A percentile compares a stretch with the other conserved stretches of the same genome.
Evolutionary conservation across 2,113 vertebrate species (phyloP).

Genomic region (Lipophrys pholis): DNA sequence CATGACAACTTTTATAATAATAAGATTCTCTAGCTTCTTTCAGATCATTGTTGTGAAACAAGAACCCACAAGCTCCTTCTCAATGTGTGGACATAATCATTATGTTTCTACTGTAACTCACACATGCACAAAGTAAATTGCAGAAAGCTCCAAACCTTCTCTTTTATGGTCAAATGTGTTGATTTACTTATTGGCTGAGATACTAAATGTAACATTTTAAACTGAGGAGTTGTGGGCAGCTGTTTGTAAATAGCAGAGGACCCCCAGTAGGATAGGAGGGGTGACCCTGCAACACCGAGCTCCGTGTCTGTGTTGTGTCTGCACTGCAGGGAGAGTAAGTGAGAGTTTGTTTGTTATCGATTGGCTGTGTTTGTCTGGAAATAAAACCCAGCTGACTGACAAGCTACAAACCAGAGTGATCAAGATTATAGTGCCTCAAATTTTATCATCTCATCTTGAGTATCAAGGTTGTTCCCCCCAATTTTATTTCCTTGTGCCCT

Average conservation of each 20-base stretch:
- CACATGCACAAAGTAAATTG: neutral
- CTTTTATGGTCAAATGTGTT: neutral
- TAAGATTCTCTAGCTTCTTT: neutral
- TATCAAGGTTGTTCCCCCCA: neutral
- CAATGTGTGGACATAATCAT: neutral
- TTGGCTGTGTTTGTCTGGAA: slow-evolving; percentile 45
- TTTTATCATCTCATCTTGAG: neutral
- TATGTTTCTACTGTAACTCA: neutral
- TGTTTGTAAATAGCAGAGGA: neutral
- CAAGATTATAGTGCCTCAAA: neutral
- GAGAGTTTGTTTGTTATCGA: slow-evolving; percentile 55
- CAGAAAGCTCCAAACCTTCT: neutral
- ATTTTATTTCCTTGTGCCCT: neutral
- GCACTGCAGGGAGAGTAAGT: slow-evolving; percentile 31
- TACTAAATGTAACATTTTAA: neutral
- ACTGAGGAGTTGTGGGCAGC: neutral
- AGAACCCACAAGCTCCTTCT: neutral
- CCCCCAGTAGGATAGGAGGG: neutral
- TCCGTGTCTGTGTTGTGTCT: slow-evolving; percentile 30
- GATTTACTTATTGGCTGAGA: slow-evolving; percentile 8
- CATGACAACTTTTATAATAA: too few species aligned
- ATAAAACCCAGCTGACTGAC: slow-evolving; percentile 9
- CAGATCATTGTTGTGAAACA: neutral
- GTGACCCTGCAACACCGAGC: slow-evolving; percentile 13
- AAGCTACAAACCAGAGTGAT: slow-evolving; percentile 16